Evolutionary conservation across 2,797 vertebrate genomes (phyloP), one percentile per base, ranked within the genome.

Genomic region (Botia kubotai): DNA sequence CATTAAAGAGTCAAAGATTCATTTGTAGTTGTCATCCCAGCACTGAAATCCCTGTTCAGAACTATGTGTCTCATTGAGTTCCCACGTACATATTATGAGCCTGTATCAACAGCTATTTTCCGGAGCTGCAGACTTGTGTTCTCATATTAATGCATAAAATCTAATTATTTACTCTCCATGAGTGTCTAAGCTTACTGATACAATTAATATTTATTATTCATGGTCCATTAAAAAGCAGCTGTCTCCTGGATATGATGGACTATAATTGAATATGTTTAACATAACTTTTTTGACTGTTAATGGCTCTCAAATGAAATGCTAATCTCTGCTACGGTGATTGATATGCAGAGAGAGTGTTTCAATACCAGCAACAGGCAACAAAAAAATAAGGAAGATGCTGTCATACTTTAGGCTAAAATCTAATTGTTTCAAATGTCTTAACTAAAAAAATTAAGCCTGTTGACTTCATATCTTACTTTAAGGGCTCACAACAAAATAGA

Each of bases 401-500:
- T 23, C n/a, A 26, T 17, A 77, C 33, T 67, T 71, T 26, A 50
- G 16, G 11, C 70, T 69, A 65, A 69, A 29, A 77, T 77, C 19
- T 36, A 8, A 70, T 65, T 75, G 79, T 52, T 23, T 50, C 10
- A 17, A 16, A 39, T 60, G 17, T 55, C 48, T 72, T 3, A 29
- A 69, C 53, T 1, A 8, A 69, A n/a, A 67, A 43, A 43, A 8
- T 43, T 43, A 43, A 62, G 39, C 36, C 57, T 21, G 52, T 62
- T 77, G 84, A 76, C 21, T 74, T 7, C 11, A 16, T 14, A 72
- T 72, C 16, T 2, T 11, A 8, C n/a, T 80, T 26, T 33, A 50
- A 43, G 71, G 26, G 17, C 11, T 66, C 50, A 69, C 68, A 60
- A 74, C 80, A 69, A 90, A 84, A 87, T 67, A 87, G 83, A 66